A percentile compares a stretch with the other conserved stretches of the same genome.
phyloP scores from a whole-genome alignment of 2,113 vertebrate species.

The Myotis davidii region DNA sequence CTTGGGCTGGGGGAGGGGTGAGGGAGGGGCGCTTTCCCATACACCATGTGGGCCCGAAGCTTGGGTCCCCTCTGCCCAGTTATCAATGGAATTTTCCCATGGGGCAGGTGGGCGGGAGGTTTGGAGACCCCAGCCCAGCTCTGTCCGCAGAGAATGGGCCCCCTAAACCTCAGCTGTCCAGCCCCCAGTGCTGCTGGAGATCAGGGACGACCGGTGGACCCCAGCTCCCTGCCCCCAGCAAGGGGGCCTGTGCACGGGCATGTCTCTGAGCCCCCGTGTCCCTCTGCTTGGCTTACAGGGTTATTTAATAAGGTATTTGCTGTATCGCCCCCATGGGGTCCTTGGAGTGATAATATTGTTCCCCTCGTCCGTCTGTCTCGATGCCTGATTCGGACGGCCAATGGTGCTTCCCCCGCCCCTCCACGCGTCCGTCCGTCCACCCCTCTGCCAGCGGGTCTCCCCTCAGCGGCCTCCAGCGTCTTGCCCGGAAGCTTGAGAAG shows the following conservation, averaged over 20 bases:
- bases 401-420: slow-evolving; percentile 87
- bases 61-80: background rate
- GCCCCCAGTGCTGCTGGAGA: background rate
- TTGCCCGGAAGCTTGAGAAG: background rate
- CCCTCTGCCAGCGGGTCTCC: slow-evolving; percentile 65
- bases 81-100: background rate
- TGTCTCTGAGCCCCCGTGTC: background rate
- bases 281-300: slow-evolving; percentile 84
- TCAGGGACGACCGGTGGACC: rapidly evolving
- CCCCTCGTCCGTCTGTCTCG: slow-evolving; percentile 86
- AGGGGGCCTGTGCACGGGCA: rapidly evolving
- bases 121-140: background rate
- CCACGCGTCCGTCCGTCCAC: slow-evolving; percentile 36
- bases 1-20: background rate
- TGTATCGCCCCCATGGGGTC: slow-evolving; percentile 91
- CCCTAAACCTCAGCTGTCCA: background rate
- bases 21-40: background rate
- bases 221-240: background rate
- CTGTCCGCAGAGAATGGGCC: background rate
- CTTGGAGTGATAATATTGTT: slow-evolving; percentile 86
- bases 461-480: background rate
- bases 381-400: slow-evolving; percentile 86
- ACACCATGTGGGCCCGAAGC: background rate
- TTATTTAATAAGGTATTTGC: slow-evolving; percentile 88
- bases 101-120: background rate